Base-by-base conservation (phyloP, 2,797 vertebrate species). In the Microctenopoma lineatum region DNA sequence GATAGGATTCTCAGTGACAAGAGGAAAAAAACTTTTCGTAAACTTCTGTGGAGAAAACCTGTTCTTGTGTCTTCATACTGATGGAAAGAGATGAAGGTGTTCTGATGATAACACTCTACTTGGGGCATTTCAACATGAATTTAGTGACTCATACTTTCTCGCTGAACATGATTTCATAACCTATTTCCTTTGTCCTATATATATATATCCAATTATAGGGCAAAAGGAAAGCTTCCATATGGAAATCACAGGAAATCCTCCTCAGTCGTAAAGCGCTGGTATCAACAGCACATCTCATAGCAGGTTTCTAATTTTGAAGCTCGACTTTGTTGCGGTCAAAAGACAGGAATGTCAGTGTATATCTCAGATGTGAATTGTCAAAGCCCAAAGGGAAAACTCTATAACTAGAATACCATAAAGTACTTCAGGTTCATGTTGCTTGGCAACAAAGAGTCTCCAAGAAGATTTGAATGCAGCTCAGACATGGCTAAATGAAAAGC, bases 391-490 rank as follows among this genome's bases (percentile, higher is more conserved):
- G 78, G 78, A 71, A 79, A 87, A 86, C 76, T 84, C 78, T 69
- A 80, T 84, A 83, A 90, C 84, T 76, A 85, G 89, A 90, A 84
- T 70, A 58, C 68, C 76, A 81, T 81, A 73, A 86, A 86, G 83
- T 83, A 88, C 81, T 79, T 70, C 75, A 59, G 83, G 85, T 89
- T 86, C 89, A 92, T 78, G 92, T 94, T 93, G 92, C 94, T 80
- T 94, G 91, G 93, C 93, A 94, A 94, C 93, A 89, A 89, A 89
- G 89, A 89, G 78, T 88, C 88, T 84, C 70, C 32, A 75, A 75
- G 77, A 88, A 91, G 88, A 92, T 92, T 89, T 89, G 87, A 91
- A 92, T 90, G 90, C 87, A 89, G 86, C 86, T 87, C 85, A 88
- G 88, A 88, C 84, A 74, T 77, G 65, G 76, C 66, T 85, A 90